These are phyloP conservation scores for Phaethornis superciliosus DNA, from an alignment of 2,113 vertebrate genomes.

Conservation along the genomic window DNA sequence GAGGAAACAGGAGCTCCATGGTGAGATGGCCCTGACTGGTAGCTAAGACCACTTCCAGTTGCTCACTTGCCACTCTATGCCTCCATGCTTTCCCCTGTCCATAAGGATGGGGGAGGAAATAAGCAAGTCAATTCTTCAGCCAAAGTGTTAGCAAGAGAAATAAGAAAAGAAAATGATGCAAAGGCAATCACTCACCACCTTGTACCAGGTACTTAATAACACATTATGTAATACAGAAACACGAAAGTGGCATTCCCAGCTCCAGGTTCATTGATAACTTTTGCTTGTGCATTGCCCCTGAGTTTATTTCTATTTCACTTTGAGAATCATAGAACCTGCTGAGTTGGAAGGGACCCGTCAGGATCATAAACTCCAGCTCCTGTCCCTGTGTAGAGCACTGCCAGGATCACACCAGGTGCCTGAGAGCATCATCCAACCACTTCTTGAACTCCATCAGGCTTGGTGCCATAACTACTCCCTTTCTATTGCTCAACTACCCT, in stretches of 20 bases:
- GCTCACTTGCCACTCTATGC: too few species aligned
- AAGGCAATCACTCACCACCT: background rate
- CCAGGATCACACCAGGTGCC: too few species aligned
- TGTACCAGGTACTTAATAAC: background rate
- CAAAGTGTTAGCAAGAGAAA: background rate
- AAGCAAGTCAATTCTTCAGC: background rate
- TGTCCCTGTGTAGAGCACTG: too few species aligned
- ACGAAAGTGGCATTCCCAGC: background rate
- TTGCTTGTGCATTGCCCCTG: background rate
- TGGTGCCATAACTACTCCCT: too few species aligned
- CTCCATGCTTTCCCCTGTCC: too few species aligned
- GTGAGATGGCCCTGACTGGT: background rate
- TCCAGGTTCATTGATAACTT: background rate
- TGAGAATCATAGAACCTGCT: too few species aligned
- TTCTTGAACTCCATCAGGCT: too few species aligned
- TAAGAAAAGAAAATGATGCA: background rate
- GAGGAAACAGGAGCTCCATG: background rate
- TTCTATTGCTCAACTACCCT: too few species aligned
- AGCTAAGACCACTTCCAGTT: background rate
- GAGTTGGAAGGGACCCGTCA: too few species aligned
- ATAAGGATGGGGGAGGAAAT: background rate
- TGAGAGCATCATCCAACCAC: too few species aligned
- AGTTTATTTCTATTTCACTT: background rate
- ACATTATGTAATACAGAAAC: background rate
- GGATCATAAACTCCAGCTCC: too few species aligned